A percentile compares a stretch with the other conserved stretches of the same genome.
phyloP scores from a whole-genome alignment of 2,113 vertebrate species.

The Puntigrus tetrazona region DNA sequence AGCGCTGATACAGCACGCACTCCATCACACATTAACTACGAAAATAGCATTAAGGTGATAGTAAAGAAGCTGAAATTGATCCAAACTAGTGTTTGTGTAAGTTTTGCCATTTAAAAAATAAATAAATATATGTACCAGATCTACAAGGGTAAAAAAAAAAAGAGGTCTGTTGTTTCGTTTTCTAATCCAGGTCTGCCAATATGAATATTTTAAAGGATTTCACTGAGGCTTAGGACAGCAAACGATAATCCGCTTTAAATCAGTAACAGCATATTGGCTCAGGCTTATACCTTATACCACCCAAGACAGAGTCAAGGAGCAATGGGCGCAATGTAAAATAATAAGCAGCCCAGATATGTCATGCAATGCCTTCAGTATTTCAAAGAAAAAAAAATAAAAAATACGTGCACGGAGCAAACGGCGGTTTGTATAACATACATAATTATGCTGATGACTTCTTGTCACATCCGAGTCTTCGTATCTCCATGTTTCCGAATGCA shows the following conservation, averaged over 20 bases:
- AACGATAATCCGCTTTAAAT: constrained; percentile 72
- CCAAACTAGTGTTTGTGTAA: neutral
- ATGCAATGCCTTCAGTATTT: constrained; percentile 41
- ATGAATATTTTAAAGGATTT: constrained; percentile 73
- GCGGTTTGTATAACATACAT: constrained; percentile 13
- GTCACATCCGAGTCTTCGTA: constrained; percentile 9
- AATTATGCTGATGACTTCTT: constrained; percentile 22
- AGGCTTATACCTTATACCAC: constrained; percentile 64
- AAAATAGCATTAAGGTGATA: neutral
- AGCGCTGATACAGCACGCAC: neutral
- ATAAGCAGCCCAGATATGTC: constrained; percentile 58
- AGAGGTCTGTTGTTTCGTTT: constrained; percentile 66
- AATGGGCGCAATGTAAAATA: constrained; percentile 57
- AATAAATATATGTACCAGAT: constrained; percentile 15
- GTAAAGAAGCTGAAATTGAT: neutral
- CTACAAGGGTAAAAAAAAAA: constrained; percentile 53
- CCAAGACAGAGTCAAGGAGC: constrained; percentile 66
- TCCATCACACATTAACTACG: constrained; percentile 12
- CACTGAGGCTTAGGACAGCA: constrained; percentile 67
- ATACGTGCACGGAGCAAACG: neutral
- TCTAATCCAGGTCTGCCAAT: constrained; percentile 67
- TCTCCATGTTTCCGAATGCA: neutral
- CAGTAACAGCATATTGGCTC: constrained; percentile 70
- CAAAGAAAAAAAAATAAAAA: constrained; percentile 37
- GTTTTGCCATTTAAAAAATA: neutral